Evolutionary conservation across 2,888 invertebrate species (phyloP), one percentile per base, ranked within the genome.

Genomic region (Marasmarcha lunaedactyla): DNA sequence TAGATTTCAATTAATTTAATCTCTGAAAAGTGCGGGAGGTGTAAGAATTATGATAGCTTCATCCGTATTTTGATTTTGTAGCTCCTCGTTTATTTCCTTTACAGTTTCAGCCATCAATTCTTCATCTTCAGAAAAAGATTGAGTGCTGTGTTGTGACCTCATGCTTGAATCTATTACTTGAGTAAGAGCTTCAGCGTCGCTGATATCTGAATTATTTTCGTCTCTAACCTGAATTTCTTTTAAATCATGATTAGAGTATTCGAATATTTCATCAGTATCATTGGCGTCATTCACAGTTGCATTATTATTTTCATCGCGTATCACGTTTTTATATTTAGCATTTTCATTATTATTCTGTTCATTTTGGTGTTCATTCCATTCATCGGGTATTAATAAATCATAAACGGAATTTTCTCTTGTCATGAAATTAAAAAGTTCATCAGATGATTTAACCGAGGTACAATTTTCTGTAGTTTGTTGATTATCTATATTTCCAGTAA

Each of bases 91-190:
- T 35, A 79, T 78, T 54, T 73, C 77, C 26, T 61, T 50, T 1
- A 73, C 44, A 1, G 77, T 68, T 48, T 78, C 74, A 33, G 42
- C 46, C 38, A 69, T 55, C 14, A 78, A 51, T 27, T 67, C 64
- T 49, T 71, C 67, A 39, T 76, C 72, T 25, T 58, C 37, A 1
- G 68, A 68, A 46, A 59, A 60, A 9, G 45, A 38, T 37, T 54
- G 55, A 38, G 43, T 48, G 36, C 48, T 50, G 44, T 14, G 43
- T 43, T 26, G 37, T 46, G 15, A 46, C 38, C 38, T 54, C 52
- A 37, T 53, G 48, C 12, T 45, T 35, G 58, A 57, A 47, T 63
- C 64, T 36, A 81, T 55, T 3, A 76, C 49, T 63, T 79, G 79
- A 11, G 83, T 83, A 15, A 62, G 40, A 7, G 73, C 76, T 44